phyloP scores from a whole-genome alignment of 1,140 invertebrate genomes.

The Calephelis virginiensis region DNA sequence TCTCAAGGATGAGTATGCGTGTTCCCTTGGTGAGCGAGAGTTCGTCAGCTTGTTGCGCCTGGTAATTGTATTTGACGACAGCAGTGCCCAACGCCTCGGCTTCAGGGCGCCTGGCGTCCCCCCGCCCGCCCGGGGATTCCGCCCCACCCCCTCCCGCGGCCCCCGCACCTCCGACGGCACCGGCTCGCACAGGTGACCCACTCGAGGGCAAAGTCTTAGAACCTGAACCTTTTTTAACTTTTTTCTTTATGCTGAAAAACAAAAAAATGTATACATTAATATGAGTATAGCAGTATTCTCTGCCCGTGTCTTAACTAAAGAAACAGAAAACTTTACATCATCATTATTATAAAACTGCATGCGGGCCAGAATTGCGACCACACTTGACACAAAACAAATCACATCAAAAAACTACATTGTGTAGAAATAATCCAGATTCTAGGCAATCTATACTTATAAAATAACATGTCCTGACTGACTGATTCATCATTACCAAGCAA shows the following conservation, averaged over 20 bases:
- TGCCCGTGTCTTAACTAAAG: too few species aligned
- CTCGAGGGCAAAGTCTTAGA: conserved; percentile 91
- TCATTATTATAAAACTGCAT: too few species aligned
- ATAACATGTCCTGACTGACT: too few species aligned
- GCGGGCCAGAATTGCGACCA: too few species aligned
- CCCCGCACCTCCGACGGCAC: conserved; percentile 83
- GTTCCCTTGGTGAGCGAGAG: conserved; percentile 94
- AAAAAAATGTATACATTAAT: conserved; percentile 4
- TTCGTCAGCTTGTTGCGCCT: conserved; percentile 98
- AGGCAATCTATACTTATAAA: too few species aligned
- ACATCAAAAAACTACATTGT: too few species aligned
- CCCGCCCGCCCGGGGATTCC: conserved; percentile 85
- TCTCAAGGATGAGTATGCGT: conserved; percentile 96
- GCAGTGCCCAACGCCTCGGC: conserved; percentile 93
- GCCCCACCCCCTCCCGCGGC: conserved; percentile 79
- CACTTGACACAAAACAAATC: too few species aligned
- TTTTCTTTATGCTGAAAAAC: conserved; percentile 92
- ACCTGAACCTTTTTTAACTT: conserved; percentile 91
- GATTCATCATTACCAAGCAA: too few species aligned
- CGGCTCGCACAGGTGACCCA: conserved; percentile 88
- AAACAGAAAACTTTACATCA: too few species aligned
- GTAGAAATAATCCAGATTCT: too few species aligned
- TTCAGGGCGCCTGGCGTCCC: conserved; percentile 84
- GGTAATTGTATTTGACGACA: conserved; percentile 98
- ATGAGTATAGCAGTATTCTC: too few species aligned